Evolutionary conservation across 2,113 vertebrate species (phyloP).

Genomic region (Antechinus flavipes): DNA sequence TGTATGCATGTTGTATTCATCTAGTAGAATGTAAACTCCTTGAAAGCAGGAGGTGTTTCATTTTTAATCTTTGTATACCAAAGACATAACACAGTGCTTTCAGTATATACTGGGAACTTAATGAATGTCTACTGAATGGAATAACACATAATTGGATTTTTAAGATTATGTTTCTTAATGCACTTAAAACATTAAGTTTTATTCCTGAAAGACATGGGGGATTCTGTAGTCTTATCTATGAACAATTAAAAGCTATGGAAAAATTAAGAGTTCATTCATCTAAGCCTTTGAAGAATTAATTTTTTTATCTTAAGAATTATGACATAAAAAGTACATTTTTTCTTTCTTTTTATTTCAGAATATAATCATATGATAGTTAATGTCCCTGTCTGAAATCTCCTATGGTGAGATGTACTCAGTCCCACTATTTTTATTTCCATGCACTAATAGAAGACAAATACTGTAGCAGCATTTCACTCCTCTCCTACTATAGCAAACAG

Average conservation of each 20-base stretch:
- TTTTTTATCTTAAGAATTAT: conserved; percentile 1
- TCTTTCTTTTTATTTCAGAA: conserved; percentile 23
- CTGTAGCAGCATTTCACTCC: conserved; percentile 59
- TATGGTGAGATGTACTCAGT: conserved; percentile 62
- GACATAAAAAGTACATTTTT: background rate
- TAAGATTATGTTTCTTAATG: background rate
- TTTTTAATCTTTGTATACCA: background rate
- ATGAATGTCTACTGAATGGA: background rate
- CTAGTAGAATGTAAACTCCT: background rate
- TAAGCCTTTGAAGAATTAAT: conserved; percentile 34
- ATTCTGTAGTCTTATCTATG: background rate
- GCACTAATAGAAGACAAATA: conserved; percentile 64
- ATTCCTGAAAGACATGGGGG: background rate
- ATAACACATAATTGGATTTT: background rate
- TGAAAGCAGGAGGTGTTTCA: background rate
- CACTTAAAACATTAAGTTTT: conserved; percentile 21
- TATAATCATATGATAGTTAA: conserved; percentile 1
- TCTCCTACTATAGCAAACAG: conserved; percentile 72
- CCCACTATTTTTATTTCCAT: conserved; percentile 37
- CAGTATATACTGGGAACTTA: background rate
- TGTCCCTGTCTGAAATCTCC: conserved; percentile 1
- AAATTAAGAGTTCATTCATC: background rate
- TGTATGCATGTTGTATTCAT: background rate
- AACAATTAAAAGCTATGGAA: background rate
- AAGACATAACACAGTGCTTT: background rate